Base-by-base conservation (phyloP, 2,797 vertebrate genomes). In the Potorous gilbertii region DNA sequence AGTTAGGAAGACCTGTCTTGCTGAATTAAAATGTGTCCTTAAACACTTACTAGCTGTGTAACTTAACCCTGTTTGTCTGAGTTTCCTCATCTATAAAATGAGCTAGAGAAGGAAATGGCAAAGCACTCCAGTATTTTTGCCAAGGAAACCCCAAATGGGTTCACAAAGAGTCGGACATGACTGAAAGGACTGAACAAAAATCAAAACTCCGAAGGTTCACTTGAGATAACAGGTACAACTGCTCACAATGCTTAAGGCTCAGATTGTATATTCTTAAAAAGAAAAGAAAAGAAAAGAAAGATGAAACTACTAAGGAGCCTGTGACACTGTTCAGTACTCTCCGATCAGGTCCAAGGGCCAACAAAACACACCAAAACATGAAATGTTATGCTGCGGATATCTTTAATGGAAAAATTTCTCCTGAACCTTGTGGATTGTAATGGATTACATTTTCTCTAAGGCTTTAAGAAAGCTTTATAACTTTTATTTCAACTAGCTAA, bases 401-500 rank as follows among this genome's bases (percentile, higher is more conserved):
- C 12, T 57, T 93, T 93, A 62, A 95, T 90, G 93, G 93, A 95
- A 54, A 50, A 40, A 89, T 89, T 93, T 46, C 90, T 97, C 97
- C 95, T 90, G 95, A 95, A 93, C 91, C 21, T 18, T 4, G 40
- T 81, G n/a, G 93, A 91, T 31, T 92, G 55, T 29, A 91, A 89
- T 28, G 24, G 74, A 94, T 95, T 96, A n/a, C 93, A 95, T 18
- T 95, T 96, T 93, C 55, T 95, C 62, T 34, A 92, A 52, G 54
- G 55, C 74, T 54, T 89, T 55, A 66, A 95, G 95, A 93, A 97
- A 94, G 93, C 50, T 55, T 81, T 90, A 91, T 56, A 55, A 9
- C 13, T 92, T 94, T 96, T 96, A 97, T 96, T 96, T 92, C 46
- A 55, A 21, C 92, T 34, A 97, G 94, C 91, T 46, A 90, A 93